These are phyloP conservation scores for Chelonus insularis DNA, from an alignment of 1,140 invertebrate species.

Conservation along the genomic window DNA sequence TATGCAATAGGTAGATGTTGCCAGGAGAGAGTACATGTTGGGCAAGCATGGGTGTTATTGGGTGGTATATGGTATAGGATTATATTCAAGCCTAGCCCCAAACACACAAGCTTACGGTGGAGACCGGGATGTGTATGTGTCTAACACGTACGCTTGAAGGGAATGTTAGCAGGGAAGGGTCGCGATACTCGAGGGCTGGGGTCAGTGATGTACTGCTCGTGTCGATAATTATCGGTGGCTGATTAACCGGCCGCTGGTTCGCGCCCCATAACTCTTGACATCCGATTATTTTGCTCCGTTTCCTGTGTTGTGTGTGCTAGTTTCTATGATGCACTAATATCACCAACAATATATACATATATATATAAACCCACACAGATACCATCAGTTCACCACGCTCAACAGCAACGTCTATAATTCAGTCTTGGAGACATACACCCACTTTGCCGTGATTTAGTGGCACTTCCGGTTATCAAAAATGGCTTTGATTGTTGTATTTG, in stretches of 20 bases:
- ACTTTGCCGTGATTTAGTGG: too few species aligned
- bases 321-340: constrained; percentile 44
- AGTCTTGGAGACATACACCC: too few species aligned
- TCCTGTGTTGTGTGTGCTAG: constrained; percentile 47
- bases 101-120: background rate
- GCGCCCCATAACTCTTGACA: constrained; percentile 60
- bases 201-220: constrained; percentile 58
- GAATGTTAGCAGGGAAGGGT: constrained; percentile 34
- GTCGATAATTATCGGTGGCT: constrained; percentile 62
- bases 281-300: constrained; percentile 60
- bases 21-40: constrained; percentile 16
- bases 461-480: too few species aligned
- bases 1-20: too few species aligned
- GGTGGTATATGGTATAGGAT: constrained; percentile 14
- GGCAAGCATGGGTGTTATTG: constrained; percentile 30
- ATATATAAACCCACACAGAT: background rate
- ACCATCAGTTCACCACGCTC: too few species aligned
- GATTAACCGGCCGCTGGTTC: constrained; percentile 61
- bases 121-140: background rate
- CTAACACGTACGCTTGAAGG: constrained; percentile 4
- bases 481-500: too few species aligned
- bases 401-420: too few species aligned
- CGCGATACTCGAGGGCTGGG: constrained; percentile 37
- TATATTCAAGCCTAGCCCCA: background rate
- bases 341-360: background rate